Evolutionary conservation across 2,888 invertebrate species (phyloP), one percentile per base, ranked within the genome.

Genomic region (Nebria salina): DNA sequence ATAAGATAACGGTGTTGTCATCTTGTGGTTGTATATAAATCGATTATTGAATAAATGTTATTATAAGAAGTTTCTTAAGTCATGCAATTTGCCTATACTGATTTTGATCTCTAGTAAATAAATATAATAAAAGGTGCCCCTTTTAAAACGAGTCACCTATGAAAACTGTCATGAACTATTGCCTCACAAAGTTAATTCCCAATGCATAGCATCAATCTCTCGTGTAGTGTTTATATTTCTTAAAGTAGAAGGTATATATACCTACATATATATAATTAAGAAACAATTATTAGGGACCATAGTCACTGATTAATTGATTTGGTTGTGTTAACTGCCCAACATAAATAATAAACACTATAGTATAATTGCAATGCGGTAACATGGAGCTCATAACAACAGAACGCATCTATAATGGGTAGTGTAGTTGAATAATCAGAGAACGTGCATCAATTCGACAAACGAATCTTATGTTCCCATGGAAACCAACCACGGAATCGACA

Each of bases 211-310:
- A 78, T 78, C 78, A 78, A 78, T 78, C 78, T 77, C 72, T 13
- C 68, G 9, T 20, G 68, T 68, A 25, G 43, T 73, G 13, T 41
- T 73, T 43, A 73, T 42, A 41, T 41, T 41, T 41, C 43, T 11
- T 54, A 54, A 54, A 54, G 54, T 54, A 54, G 54, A 54, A 54
- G 54, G 54, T 54, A 13, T 54, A 54, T 34, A 34, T 34, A 34
- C 34, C 34, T 34, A 34, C 34, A 34, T 78, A 75, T 74, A 74
- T 79, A 79, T 79, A 79, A 79, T 79, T 79, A 79, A 79, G 74
- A 79, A 79, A 79, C 79, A 75, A 79, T 79, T 79, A 79, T 79
- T 75, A 68, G 20, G 70, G 74, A 73, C 72, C 77, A 64, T 76
- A 42, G 65, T 78, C 73, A 72, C 15, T 73, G 73, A 73, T 73